Percentiles rank a stretch among this genome's conserved stretches.
These are phyloP conservation scores for Gambelia wislizenii DNA, from an alignment of 2,797 vertebrate species.

Conservation along the genomic window DNA sequence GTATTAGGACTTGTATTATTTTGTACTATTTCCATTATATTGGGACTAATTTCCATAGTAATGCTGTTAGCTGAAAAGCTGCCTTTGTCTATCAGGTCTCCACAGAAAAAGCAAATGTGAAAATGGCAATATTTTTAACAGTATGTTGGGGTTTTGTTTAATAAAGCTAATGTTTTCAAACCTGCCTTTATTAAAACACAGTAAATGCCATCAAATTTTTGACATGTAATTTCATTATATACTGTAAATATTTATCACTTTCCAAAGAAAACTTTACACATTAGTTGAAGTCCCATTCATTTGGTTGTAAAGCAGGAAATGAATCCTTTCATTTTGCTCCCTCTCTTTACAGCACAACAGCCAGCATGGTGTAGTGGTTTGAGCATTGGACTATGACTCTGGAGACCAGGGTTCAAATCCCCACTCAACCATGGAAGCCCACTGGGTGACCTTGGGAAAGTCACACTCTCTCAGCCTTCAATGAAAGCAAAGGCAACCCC, in stretches of 20 bases:
- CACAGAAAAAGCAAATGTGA: conserved; percentile 81
- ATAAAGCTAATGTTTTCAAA: conserved; percentile 83
- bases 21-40: conserved; percentile 79
- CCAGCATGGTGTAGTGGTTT: no score
- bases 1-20: conserved; percentile 84
- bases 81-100: conserved; percentile 82
- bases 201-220: conserved; percentile 84
- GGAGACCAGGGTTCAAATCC: no score
- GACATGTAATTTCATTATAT: conserved; percentile 82
- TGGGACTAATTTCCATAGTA: conserved; percentile 84
- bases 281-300: conserved; percentile 77
- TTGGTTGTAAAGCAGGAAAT: conserved; percentile 76
- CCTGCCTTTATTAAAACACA: conserved; percentile 83
- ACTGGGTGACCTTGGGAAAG: no score
- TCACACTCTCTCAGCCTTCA: no score
- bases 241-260: conserved; percentile 85
- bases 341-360: conserved; percentile 68
- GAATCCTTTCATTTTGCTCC: conserved; percentile 77
- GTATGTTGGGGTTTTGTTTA: conserved; percentile 78
- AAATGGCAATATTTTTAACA: conserved; percentile 82
- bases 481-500: no score
- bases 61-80: conserved; percentile 83
- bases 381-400: no score
- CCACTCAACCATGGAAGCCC: no score
- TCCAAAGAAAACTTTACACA: conserved; percentile 77